Evolutionary conservation across 2,113 vertebrate species (phyloP).

Genomic region (Mesitornis unicolor): DNA sequence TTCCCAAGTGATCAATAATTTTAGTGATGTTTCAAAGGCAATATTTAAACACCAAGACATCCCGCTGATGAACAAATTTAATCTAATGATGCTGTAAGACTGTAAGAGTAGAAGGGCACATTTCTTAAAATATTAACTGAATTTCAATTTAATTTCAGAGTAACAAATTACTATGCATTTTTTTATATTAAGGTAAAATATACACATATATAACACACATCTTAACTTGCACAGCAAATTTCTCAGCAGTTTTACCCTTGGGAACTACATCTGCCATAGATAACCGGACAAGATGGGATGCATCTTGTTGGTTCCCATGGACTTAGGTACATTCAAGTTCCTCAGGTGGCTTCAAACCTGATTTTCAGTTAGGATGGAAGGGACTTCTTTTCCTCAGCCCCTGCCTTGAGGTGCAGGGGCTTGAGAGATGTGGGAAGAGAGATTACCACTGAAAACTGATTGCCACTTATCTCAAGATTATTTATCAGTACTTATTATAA

Average conservation of each 20-base stretch:
- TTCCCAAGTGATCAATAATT: background rate
- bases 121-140: background rate
- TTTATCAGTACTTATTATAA: background rate
- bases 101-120: background rate
- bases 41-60: background rate
- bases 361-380: background rate
- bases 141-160: background rate
- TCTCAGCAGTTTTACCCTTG: too few species aligned
- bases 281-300: fast-evolving
- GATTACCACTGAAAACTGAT: background rate
- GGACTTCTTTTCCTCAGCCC: background rate
- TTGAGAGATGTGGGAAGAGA: background rate
- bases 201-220: background rate
- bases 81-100: background rate
- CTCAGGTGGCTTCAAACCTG: background rate
- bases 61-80: background rate
- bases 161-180: background rate
- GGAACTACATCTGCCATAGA: background rate
- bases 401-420: background rate
- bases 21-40: background rate
- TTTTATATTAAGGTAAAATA: background rate
- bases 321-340: background rate
- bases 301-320: background rate
- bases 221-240: background rate
- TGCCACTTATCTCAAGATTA: background rate